Percentiles rank a stretch among this genome's conserved stretches.
Evolutionary conservation across 2,113 vertebrate genomes (phyloP).

Genomic region (Gila orcuttii): DNA sequence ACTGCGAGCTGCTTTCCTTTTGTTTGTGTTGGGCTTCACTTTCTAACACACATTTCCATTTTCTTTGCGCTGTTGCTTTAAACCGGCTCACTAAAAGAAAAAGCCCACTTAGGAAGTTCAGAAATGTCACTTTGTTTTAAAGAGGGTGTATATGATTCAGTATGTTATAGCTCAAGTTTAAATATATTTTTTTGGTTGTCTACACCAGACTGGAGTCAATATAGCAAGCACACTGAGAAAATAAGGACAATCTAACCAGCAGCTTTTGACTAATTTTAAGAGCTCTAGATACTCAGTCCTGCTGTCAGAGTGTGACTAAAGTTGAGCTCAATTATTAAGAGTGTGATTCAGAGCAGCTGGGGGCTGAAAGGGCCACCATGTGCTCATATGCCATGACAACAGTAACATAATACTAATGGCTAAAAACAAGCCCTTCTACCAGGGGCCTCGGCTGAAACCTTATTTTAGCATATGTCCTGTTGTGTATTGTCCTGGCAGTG

Average conservation of each 20-base stretch:
- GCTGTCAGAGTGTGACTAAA: slow-evolving; percentile 28
- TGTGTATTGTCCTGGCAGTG: neutral
- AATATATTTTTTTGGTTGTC: neutral
- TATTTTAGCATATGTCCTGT: neutral
- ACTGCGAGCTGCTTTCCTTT: neutral
- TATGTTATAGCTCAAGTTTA: neutral
- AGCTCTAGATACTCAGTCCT: neutral
- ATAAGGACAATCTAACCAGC: neutral
- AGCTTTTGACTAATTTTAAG: neutral
- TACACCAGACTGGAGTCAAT: neutral
- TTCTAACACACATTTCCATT: neutral
- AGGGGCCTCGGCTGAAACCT: slow-evolving; percentile 27
- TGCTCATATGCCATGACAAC: slow-evolving; percentile 49
- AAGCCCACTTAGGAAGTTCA: too few relatives aligned
- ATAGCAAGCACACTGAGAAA: neutral
- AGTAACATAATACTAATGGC: slow-evolving; percentile 48
- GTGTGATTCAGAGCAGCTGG: neutral
- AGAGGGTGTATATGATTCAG: neutral
- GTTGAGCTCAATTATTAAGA: slow-evolving; percentile 39
- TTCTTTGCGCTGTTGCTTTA: neutral
- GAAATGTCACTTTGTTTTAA: neutral
- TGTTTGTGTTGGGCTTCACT: slow-evolving; percentile 16
- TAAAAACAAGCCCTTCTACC: slow-evolving; percentile 51
- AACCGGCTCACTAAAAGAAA: neutral
- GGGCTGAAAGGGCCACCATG: slow-evolving; percentile 24